phyloP scores from a whole-genome alignment of 2,113 vertebrate species.

The Scomber colias region DNA sequence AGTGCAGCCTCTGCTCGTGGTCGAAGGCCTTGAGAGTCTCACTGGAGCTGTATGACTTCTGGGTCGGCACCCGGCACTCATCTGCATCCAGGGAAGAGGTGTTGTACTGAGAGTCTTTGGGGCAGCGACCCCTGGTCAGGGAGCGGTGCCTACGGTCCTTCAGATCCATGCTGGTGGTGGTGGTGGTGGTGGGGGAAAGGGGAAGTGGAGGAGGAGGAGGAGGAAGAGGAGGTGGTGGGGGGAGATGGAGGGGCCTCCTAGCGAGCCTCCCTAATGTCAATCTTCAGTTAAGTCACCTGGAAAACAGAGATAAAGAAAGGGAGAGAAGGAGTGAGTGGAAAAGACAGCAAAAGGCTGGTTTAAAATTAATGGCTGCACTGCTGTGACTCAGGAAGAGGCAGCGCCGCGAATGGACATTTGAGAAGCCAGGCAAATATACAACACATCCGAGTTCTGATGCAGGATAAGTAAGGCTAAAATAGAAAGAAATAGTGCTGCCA shows the following conservation, averaged over 20 bases:
- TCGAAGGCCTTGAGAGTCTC: slow-evolving; percentile 97
- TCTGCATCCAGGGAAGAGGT: slow-evolving; percentile 93
- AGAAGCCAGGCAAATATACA: slow-evolving; percentile 67
- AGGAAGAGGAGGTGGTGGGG: slow-evolving; percentile 5
- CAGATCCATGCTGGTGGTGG: slow-evolving; percentile 88
- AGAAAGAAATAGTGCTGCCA: slow-evolving; percentile 64
- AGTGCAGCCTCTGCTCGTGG: slow-evolving; percentile 94
- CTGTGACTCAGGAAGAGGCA: slow-evolving; percentile 64
- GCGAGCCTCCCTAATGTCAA: slow-evolving; percentile 58
- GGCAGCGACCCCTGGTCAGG: slow-evolving; percentile 90
- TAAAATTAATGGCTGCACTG: slow-evolving; percentile 63
- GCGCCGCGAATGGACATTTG: slow-evolving; percentile 51
- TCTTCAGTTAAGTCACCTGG: slow-evolving; percentile 79
- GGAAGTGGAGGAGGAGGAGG: slow-evolving; percentile 13
- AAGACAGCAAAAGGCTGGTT: slow-evolving; percentile 56
- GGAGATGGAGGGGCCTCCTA: slow-evolving; percentile 57
- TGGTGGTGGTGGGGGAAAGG: neutral
- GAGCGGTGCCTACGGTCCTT: slow-evolving; percentile 95
- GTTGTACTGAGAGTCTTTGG: slow-evolving; percentile 93
- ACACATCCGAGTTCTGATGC: slow-evolving; percentile 64
- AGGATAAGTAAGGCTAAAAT: slow-evolving; percentile 68
- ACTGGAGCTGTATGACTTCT: slow-evolving; percentile 98
- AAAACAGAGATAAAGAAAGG: slow-evolving; percentile 60
- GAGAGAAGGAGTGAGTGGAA: slow-evolving; percentile 40
- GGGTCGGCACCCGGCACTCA: slow-evolving; percentile 95